These are phyloP conservation scores for Drosophila nasuta DNA, from an alignment of 1,140 invertebrate species.

Conservation along the genomic window DNA sequence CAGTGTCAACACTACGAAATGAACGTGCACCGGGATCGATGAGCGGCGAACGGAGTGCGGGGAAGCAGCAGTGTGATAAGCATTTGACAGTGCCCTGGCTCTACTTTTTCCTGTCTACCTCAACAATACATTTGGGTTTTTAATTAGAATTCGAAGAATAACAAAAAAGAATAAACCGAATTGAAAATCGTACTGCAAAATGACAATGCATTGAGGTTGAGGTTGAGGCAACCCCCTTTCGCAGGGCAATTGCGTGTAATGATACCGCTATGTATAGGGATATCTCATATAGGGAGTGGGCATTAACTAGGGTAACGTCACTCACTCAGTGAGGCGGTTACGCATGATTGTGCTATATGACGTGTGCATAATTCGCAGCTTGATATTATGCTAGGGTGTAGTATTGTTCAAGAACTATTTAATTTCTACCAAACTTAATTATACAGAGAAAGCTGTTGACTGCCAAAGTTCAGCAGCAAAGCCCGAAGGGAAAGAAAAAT, in stretches of 20 bases:
- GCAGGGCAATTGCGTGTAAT: conserved; percentile 73
- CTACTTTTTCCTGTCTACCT: conserved; percentile 49
- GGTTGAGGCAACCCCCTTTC: conserved; percentile 42
- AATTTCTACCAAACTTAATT: conserved; percentile 45
- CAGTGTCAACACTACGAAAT: conserved; percentile 68
- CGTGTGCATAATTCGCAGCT: conserved; percentile 66
- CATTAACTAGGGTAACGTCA: conserved; percentile 47
- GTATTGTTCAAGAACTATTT: conserved; percentile 8
- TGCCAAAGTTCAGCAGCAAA: not conserved
- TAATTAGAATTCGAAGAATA: conserved; percentile 74
- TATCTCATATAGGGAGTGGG: conserved; percentile 17
- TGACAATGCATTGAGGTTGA: conserved; percentile 38
- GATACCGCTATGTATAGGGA: conserved; percentile 1
- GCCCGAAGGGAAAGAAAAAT: not conserved
- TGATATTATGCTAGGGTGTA: conserved; percentile 26
- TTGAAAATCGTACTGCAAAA: conserved; percentile 52
- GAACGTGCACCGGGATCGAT: conserved; percentile 34
- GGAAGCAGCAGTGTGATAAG: conserved; percentile 72
- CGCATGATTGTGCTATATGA: conserved; percentile 79
- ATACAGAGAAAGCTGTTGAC: conserved; percentile 19
- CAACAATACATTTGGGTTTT: conserved; percentile 76
- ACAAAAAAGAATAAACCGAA: conserved; percentile 32
- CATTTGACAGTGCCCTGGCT: conserved; percentile 47
- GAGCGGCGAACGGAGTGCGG: conserved; percentile 6
- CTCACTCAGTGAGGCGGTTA: conserved; percentile 64